These are phyloP conservation scores for Melanotaenia parkinsoni DNA, from an alignment of 2,797 vertebrate species.

Conservation along the genomic window DNA sequence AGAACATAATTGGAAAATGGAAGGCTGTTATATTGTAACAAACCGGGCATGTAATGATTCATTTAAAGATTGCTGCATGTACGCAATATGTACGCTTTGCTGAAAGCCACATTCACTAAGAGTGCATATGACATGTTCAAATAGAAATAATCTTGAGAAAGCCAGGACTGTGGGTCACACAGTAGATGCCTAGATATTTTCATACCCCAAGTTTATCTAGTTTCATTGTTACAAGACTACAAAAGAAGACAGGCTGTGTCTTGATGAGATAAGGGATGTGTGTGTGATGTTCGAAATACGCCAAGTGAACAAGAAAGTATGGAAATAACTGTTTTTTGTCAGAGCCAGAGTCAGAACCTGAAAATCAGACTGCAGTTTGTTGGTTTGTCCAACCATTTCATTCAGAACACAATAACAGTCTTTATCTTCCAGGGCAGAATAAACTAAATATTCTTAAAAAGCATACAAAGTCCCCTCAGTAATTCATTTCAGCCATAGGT, in stretches of 20 bases:
- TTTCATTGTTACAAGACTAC: no score
- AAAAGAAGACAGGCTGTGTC: constrained; percentile 9
- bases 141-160: constrained; percentile 2
- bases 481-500: no score
- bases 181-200: no score
- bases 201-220: no score
- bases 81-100: constrained; percentile 1
- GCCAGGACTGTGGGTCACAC: no score
- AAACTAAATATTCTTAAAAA: not conserved
- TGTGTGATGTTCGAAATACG: constrained; percentile 9
- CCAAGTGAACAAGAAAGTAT: constrained; percentile 1
- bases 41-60: no score
- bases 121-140: constrained; percentile 42
- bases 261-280: constrained; percentile 25
- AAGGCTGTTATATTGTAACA: constrained; percentile 7
- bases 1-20: constrained; percentile 15
- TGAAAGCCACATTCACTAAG: not conserved
- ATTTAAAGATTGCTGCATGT: no score
- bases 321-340: no score
- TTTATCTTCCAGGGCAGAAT: not conserved
- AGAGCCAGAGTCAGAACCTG: not conserved
- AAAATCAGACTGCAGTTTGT: constrained; percentile 8
- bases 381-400: not conserved
- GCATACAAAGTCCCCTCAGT: no score
- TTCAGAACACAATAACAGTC: not conserved